Evolutionary conservation across 2,888 invertebrate genomes (phyloP), one percentile per base, ranked within the genome.

Genomic region (Macrophya alboannulata): DNA sequence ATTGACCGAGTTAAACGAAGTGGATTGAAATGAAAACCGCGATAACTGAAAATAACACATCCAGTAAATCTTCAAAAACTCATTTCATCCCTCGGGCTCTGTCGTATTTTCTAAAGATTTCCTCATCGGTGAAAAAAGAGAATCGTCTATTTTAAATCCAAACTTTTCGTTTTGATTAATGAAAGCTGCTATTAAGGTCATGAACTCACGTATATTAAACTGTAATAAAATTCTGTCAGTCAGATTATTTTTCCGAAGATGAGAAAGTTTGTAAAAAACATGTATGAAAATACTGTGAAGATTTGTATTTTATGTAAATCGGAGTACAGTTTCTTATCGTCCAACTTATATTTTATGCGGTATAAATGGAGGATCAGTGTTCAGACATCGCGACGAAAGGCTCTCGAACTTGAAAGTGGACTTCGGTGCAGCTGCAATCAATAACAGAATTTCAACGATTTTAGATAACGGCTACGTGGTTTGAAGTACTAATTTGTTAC

Each of bases 331-430:
- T 62, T 21, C 25, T 62, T 25, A 62, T 62, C 4, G 25, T 12
- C 4, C 25, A 62, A 62, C 25, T 62, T n/a, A n/a, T n/a, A n/a
- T 25, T 62, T 21, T 21, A 25, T 25, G 62, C 21, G 10, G 48
- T 25, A 62, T 10, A 62, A 62, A 25, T 62, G 62, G 25, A 62
- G 25, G 25, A 62, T 25, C 62, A 31, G 71, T 72, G 43, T n/a
- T 62, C 37, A n/a, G 43, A 6, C 10, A 72, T 72, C 4, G 17
- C 40, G 43, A 43, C 40, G 37, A 72, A 72, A 72, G 31, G 43
- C 21, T 72, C 71, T 37, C 71, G 71, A 45, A 74, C 15, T 74
- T 74, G 43, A 15, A 74, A 74, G 74, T 74, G 74, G 25, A 45
- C 21, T 45, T 4, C 12, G 43, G 1, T 68, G 37, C 17, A 68